Percentiles rank a stretch among this genome's conserved stretches.
phyloP scores from a whole-genome alignment of 2,888 invertebrate genomes.

The Xanthia icteritia region DNA sequence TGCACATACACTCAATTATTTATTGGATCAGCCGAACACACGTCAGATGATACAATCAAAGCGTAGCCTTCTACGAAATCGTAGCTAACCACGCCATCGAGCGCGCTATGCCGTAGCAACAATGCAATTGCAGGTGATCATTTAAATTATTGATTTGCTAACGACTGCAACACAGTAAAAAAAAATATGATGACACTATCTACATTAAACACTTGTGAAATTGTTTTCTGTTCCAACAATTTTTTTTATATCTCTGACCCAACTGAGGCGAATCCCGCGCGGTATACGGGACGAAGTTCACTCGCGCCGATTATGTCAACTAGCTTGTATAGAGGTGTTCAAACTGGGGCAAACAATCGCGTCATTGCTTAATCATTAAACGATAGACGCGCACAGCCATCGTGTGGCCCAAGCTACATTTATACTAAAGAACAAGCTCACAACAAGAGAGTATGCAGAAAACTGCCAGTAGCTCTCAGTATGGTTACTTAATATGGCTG shows the following conservation, averaged over 20 bases:
- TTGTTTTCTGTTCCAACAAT: background rate
- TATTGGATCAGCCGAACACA: background rate
- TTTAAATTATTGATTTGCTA: background rate
- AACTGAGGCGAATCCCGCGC: background rate
- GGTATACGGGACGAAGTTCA: no score
- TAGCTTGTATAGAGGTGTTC: background rate
- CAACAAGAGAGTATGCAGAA: no score
- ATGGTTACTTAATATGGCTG: background rate
- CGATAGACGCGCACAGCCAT: background rate
- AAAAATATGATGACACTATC: background rate
- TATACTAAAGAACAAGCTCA: no score
- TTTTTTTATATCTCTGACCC: background rate
- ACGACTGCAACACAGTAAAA: background rate
- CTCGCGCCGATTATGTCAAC: background rate
- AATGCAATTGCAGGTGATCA: background rate
- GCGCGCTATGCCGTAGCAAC: conserved; percentile 22
- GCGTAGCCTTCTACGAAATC: conserved; percentile 40
- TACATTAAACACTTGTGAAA: background rate
- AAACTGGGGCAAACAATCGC: no score
- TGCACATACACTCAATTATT: background rate
- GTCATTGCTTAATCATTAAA: background rate
- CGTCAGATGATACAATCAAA: conserved; percentile 32
- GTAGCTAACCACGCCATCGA: conserved; percentile 22
- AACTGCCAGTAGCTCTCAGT: background rate
- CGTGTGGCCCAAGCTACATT: no score